phyloP scores from a whole-genome alignment of 2,113 vertebrate genomes.

The Hippocampus abdominalis region DNA sequence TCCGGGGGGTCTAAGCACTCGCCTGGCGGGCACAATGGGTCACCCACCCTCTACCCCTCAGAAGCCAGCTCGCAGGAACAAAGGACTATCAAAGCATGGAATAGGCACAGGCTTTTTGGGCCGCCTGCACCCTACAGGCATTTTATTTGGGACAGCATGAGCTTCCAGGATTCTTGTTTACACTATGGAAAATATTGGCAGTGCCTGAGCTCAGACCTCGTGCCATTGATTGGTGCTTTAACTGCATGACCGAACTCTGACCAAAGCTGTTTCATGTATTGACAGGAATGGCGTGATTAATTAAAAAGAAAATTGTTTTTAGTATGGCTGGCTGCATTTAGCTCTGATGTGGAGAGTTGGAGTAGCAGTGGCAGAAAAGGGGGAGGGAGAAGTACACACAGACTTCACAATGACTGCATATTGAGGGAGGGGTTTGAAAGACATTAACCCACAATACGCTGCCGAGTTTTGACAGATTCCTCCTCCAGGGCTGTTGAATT shows the following conservation, averaged over 20 bases:
- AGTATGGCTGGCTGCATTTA: constrained; percentile 73
- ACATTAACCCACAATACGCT: constrained; percentile 76
- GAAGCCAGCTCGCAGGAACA: constrained; percentile 40
- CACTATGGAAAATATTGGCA: constrained; percentile 75
- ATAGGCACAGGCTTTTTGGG: constrained; percentile 67
- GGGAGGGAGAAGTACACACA: constrained; percentile 6
- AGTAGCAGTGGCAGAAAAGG: constrained; percentile 17
- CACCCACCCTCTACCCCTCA: constrained; percentile 12
- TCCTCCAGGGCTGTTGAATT: constrained; percentile 78
- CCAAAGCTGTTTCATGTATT: constrained; percentile 68
- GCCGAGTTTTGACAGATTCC: constrained; percentile 79
- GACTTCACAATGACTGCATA: constrained; percentile 5
- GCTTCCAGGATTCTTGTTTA: constrained; percentile 67
- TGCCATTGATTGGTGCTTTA: constrained; percentile 79
- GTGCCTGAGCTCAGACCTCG: constrained; percentile 50
- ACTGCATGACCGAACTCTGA: constrained; percentile 59
- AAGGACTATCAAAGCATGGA: constrained; percentile 29
- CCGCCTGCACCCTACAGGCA: constrained; percentile 50
- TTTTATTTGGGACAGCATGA: constrained; percentile 62
- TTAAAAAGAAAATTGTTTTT: constrained; percentile 86
- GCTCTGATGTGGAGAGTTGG: constrained; percentile 53
- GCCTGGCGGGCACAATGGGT: constrained; percentile 16
- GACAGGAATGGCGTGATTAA: constrained; percentile 73
- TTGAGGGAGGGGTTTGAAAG: constrained; percentile 65
- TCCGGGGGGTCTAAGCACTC: background rate